Base-by-base conservation (phyloP, 1,140 invertebrate species). In the Drosophila murphyi region DNA sequence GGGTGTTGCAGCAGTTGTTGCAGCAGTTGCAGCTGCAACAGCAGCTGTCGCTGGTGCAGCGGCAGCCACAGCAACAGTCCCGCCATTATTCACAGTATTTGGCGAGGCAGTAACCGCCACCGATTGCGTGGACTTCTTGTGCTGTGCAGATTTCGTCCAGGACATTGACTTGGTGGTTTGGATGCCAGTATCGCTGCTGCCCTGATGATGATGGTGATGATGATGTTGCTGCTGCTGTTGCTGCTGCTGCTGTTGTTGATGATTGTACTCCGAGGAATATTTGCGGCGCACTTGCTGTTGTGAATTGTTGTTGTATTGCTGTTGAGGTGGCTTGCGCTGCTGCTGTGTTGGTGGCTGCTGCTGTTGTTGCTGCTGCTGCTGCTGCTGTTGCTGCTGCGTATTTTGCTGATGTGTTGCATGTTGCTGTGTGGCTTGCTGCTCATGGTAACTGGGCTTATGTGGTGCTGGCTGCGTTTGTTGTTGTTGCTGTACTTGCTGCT, bases 81-180 rank as follows among this genome's bases (percentile, higher is more conserved):
- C 64, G n/a, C 76, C 85, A 28, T 88, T 87, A 37, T 87, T 88
- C 2, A 89, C 83, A 35, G 61, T 80, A 35, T 88, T 90, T 28
- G 91, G 91, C 8, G 91, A 91, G 28, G 91, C 91, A 12, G 91
- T 92, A 7, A 92, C 91, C 5, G 91, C 87, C 43, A 92, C 91
- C 31, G 91, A 90, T 35, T 91, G 90, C 4, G 91, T 92, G 29
- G 86, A 90, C 59, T 92, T 92, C 55, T 92, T 92, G 56, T 85
- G 90, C 69, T 91, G 90, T 3, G 88, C 71, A 0, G 91, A 91
- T 35, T 92, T 92, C 1, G 91, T 92, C 91, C 91, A 92, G 52
- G 91, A 92, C 86, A 90, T 92, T 5, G 82, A 78, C 54, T 92
- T 92, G 48, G 85, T 92, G 20, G 89, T 91, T 70, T 91, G 90